Evolutionary conservation across 2,797 vertebrate genomes (phyloP), one percentile per base, ranked within the genome.

Genomic region (Gymnodraco acuticeps): DNA sequence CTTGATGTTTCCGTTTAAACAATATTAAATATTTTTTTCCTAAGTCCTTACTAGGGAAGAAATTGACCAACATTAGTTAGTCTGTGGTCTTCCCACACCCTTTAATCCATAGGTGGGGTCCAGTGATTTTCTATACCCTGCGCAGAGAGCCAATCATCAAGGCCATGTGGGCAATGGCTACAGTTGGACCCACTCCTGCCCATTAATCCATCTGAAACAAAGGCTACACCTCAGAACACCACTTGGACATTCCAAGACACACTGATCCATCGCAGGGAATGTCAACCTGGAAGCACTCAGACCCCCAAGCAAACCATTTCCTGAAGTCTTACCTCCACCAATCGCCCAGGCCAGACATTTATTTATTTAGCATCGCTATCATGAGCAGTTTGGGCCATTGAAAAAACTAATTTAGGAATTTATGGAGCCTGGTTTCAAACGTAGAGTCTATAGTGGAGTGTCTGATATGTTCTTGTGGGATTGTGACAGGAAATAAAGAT

Each of bases 201-300:
- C 81, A 80, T 88, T 90, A 92, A 91, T 87, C 86, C 67, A 67
- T 70, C 72, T 82, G 82, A 90, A 88, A 90, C 84, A 70, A 52
- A 80, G 91, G 78, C 80, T 63, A 78, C 46, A 78, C 84, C 73
- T 84, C 60, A 83, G 76, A 89, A 86, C 76, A 70, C 65, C 65
- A 63, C 62, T 89, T 82, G 64, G 64, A 86, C 89, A 87, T 90
- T 91, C 86, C 87, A 76, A 75, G 59, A 82, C 84, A 83, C 59
- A 60, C 76, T 83, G 83, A 93, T 91, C 89, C 84, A 88, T 93
- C 87, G 91, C 75, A 64, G 65, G 68, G 79, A 86, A 89, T 31
- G 79, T 88, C 87, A 91, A 88, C 83, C 85, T 92, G 89, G 90
- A 92, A 93, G 79, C 88, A 88, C 83, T 91, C 88, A 92, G 78